Base-by-base conservation (phyloP, 2,888 invertebrate genomes). In the Ptychoptera albimana region DNA sequence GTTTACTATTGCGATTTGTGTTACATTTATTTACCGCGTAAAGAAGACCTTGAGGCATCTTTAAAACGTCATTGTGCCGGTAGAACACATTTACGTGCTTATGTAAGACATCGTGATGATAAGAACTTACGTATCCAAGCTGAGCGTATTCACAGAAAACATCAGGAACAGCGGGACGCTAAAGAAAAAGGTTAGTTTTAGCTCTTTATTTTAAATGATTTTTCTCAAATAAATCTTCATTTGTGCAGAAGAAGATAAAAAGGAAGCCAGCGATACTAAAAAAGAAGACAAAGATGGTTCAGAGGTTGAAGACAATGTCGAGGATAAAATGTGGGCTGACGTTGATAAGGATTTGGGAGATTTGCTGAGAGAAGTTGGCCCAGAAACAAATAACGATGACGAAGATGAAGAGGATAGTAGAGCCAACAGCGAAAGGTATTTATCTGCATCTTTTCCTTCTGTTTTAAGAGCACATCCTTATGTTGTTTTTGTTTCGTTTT, bases 301-400 rank as follows among this genome's bases (percentile, higher is more conserved):
- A n/a, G 61, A 61, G 23, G 68, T 64, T n/a, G 67, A 67, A 23
- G 76, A 69, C 34, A 63, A 67, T 30, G 73, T 66, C 47, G 77
- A 79, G 52, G 82, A 82, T 53, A 81, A 82, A 55, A 56, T 82
- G 45, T 84, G 84, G 84, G 82, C 80, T 23, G 83, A 83, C 60
- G 82, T 84, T 30, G 83, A 84, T 58, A 84, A 84, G 57, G 83
- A 83, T 60, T 70, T 85, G 48, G 82, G 83, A 6, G 83, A 83
- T 55, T 68, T 85, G 44, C 64, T 85, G 32, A 73, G 80, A 11
- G 79, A 78, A 58, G 77, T 74, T 29, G 79, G 77, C 50, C 67
- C 69, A 0, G 74, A 77, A 2, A 77, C 76, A 37, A 77, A 75
- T 50, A 77, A 77, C 51, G 82, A 80, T 51, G 82, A 78, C 50